Conservation (phyloP, 92 coral and sea anemone species). For the Zoanthus gigantus region DNA sequence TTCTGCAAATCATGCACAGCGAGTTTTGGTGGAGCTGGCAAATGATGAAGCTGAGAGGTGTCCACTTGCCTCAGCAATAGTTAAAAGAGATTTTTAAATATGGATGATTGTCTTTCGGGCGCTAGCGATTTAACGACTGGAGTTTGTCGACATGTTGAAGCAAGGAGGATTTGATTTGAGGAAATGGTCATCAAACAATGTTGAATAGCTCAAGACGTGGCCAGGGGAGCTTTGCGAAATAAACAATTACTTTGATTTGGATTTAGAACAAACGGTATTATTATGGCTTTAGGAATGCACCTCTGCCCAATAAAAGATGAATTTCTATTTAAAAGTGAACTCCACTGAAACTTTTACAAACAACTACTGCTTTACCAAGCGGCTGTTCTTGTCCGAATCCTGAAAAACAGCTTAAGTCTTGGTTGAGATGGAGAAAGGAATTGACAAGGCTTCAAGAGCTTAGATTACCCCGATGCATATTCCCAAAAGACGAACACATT, state of each 20-base stretch:
- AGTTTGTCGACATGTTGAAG: background rate
- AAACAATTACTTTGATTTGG: background rate
- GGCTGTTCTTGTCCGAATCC: constrained; percentile 12
- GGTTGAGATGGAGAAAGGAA: constrained; percentile 13
- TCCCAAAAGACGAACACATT: no score
- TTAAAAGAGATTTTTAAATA: constrained; percentile 28
- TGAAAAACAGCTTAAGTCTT: constrained; percentile 5
- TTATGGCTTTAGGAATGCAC: no score
- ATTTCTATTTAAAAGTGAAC: background rate
- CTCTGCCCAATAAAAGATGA: no score
- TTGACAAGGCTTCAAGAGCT: constrained; percentile 30
- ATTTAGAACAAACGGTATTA: background rate
- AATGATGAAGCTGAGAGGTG: constrained; percentile 29
- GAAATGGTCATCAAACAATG: background rate
- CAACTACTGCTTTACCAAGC: constrained; percentile 2
- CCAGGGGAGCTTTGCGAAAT: constrained; percentile 21
- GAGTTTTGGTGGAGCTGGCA: constrained; percentile 31
- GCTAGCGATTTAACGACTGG: constrained; percentile 6
- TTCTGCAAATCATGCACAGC: constrained; percentile 22
- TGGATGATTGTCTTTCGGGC: constrained; percentile 34
- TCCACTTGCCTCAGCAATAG: constrained; percentile 34
- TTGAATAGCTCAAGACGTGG: constrained; percentile 9
- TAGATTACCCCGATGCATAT: background rate
- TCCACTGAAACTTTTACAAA: constrained; percentile 34
- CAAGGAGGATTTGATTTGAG: constrained; percentile 14